A percentile compares a stretch with the other conserved stretches of the same genome.
These are phyloP conservation scores for Drosophila lutescens DNA, from an alignment of 2,888 invertebrate genomes.

Conservation along the genomic window DNA sequence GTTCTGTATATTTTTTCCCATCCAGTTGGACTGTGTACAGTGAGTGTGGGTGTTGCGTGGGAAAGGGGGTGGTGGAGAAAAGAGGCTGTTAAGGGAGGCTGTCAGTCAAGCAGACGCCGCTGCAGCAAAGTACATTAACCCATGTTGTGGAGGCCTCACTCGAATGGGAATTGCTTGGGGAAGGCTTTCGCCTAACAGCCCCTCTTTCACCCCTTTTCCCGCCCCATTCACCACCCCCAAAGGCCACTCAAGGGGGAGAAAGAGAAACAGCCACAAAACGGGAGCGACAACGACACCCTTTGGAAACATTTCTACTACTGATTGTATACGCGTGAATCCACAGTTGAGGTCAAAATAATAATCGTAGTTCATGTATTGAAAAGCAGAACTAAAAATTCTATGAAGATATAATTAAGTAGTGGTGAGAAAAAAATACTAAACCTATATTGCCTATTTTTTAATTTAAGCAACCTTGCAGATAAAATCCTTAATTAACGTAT, in stretches of 20 bases:
- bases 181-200: slow-evolving; percentile 27
- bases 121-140: slow-evolving; percentile 73
- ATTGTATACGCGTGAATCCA: slow-evolving; percentile 17
- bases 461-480: too few species aligned
- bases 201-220: background rate
- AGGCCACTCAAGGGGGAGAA: slow-evolving; percentile 35
- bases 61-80: background rate
- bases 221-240: slow-evolving; percentile 15
- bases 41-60: background rate
- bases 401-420: background rate
- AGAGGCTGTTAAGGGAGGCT: slow-evolving; percentile 46
- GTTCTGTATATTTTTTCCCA: slow-evolving; percentile 21
- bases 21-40: slow-evolving; percentile 27
- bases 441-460: too few species aligned
- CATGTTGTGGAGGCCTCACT: slow-evolving; percentile 47
- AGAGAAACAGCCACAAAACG: slow-evolving; percentile 52
- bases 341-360: slow-evolving; percentile 22
- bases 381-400: too few species aligned
- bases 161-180: slow-evolving; percentile 39
- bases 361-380: background rate
- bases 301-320: slow-evolving; percentile 53
- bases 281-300: slow-evolving; percentile 65
- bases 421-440: too few species aligned
- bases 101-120: slow-evolving; percentile 65
- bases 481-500: too few species aligned